Base-by-base conservation (phyloP, 2,888 invertebrate species). In the Heteropelma amictum region DNA sequence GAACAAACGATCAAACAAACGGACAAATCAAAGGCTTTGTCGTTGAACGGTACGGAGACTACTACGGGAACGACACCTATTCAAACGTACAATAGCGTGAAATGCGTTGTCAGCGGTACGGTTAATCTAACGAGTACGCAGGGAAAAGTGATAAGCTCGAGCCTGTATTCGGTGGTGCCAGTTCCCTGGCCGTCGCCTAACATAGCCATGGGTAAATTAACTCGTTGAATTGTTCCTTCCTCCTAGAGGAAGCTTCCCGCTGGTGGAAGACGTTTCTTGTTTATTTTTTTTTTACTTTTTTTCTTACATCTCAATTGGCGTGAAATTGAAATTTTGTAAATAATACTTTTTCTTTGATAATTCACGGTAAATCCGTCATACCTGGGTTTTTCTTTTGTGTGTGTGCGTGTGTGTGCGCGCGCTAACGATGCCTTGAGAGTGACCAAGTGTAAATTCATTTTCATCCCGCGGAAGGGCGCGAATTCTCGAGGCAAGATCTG, bases 111-210 rank as follows among this genome's bases (percentile, higher is more conserved):
- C 72, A 81, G 83, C 70, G 84, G 86, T 58, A 79, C 83, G 72
- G 75, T 80, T 56, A 84, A 80, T 65, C 58, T 75, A 23, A 81
- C 78, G 76, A 83, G 81, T 74, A 76, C 81, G 72, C 81, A 84
- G 76, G 82, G 80, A 73, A 86, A 86, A 78, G 82, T 78, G 40
- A 76, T 82, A 72, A 80, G 83, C 68, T 81, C 87, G 38, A 84
- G 81, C 79, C 81, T 87, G 70, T 85, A 85, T 78, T 85, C 87
- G 60, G 82, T 87, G 77, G 85, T 88, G 86, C 84, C 86, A 74
- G 80, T 84, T 17, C 77, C 84, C 73, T 87, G 87, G 82, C 83
- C 83, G 56, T 77, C 86, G 58, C 82, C 85, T 67, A 87, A 86
- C 78, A 83, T 87, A 78, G 81, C 87, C 63, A 86, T 87, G 87